Conservation (phyloP, 2,113 vertebrate genomes). For the Saguinus imperator region DNA sequence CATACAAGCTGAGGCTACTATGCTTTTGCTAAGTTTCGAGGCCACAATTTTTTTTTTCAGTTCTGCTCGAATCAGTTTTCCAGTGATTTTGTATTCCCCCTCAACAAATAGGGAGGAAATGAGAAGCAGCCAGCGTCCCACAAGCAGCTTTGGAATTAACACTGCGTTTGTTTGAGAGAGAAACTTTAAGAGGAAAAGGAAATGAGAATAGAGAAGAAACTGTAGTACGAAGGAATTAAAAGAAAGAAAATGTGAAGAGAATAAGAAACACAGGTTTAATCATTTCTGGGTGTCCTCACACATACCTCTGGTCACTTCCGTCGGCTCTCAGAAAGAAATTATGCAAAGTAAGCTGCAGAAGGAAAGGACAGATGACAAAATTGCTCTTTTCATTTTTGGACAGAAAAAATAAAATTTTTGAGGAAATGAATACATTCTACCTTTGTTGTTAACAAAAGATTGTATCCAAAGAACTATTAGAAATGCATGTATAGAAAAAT, state of each 20-base stretch:
- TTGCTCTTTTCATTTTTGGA: background rate
- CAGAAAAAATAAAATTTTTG: background rate
- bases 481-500: background rate
- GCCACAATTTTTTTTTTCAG: background rate
- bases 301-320: background rate
- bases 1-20: background rate
- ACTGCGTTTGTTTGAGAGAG: background rate
- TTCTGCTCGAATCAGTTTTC: background rate
- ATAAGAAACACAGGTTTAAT: background rate
- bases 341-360: background rate
- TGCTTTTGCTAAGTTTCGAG: background rate
- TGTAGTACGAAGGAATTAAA: background rate
- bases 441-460: background rate
- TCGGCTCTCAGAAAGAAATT: background rate
- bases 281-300: background rate
- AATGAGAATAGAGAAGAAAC: background rate
- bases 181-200: background rate
- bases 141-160: background rate
- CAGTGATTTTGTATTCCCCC: background rate
- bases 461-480: background rate
- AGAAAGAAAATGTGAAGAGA: background rate
- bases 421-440: background rate
- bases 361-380: background rate
- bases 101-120: background rate
- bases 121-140: background rate